Percentiles rank a stretch among this genome's conserved stretches.
Conservation (phyloP, 2,888 invertebrate species). For the Drosophila helvetica region DNA sequence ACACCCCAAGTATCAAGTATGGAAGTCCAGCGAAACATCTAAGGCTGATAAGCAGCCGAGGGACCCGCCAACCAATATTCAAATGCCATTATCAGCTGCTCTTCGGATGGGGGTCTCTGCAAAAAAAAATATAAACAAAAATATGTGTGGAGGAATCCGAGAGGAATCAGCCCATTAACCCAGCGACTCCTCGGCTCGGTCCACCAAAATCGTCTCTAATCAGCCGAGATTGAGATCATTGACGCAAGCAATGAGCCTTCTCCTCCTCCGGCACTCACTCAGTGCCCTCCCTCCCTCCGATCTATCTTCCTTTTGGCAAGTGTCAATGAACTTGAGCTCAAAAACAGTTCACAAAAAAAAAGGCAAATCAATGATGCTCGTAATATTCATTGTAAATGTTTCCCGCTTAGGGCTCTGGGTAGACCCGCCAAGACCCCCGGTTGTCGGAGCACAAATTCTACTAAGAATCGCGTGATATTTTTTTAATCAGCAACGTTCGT, state of each 20-base stretch:
- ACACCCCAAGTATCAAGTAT: background rate
- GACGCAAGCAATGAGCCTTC: slow-evolving; percentile 47
- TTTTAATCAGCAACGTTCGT: slow-evolving; percentile 67
- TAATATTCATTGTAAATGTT: slow-evolving; percentile 36
- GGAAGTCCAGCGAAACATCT: background rate
- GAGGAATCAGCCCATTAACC: slow-evolving; percentile 47
- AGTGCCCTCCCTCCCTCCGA: slow-evolving; percentile 6
- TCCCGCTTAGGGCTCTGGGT: slow-evolving; percentile 16
- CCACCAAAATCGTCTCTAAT: slow-evolving; percentile 26
- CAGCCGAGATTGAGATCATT: slow-evolving; percentile 53
- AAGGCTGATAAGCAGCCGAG: background rate
- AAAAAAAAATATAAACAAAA: slow-evolving; percentile 29
- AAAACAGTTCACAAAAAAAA: background rate
- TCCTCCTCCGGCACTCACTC: background rate
- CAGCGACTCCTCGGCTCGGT: slow-evolving; percentile 4
- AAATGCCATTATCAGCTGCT: background rate
- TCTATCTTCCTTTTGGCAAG: slow-evolving; percentile 4
- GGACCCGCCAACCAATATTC: background rate
- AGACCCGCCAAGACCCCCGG: slow-evolving; percentile 3
- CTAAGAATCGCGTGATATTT: slow-evolving; percentile 78
- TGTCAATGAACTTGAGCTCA: slow-evolving; percentile 66
- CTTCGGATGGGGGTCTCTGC: slow-evolving; percentile 20
- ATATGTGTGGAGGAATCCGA: no score
- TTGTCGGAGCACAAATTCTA: slow-evolving; percentile 72
- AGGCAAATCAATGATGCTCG: slow-evolving; percentile 41